Percentiles rank a stretch among this genome's conserved stretches.
Evolutionary conservation across 1,140 invertebrate genomes (phyloP).

Genomic region (Portunus trituberculatus): DNA sequence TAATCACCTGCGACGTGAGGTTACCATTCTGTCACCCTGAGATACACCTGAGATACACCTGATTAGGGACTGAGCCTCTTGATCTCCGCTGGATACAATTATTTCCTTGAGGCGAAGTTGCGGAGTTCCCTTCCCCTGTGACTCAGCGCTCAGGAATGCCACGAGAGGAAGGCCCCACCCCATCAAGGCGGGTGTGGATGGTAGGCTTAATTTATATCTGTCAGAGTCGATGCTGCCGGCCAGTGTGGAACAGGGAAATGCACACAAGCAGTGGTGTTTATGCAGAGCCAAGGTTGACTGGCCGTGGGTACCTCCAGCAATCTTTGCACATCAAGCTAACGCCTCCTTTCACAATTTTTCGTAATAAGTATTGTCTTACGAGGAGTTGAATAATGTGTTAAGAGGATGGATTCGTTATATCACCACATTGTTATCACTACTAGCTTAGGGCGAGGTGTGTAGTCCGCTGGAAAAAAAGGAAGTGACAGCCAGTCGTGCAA

Average conservation of each 20-base stretch:
- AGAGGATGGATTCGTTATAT: not conserved
- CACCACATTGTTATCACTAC: not conserved
- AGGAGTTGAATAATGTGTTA: not conserved
- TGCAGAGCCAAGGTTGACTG: slow-evolving; percentile 62
- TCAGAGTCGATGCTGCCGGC: not conserved
- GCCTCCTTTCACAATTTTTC: slow-evolving; percentile 42
- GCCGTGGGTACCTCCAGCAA: not conserved
- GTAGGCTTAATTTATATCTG: slow-evolving; percentile 65
- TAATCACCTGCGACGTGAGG: not conserved
- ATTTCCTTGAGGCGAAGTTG: not conserved
- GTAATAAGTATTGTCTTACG: not conserved
- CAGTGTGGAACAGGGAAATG: slow-evolving; percentile 46
- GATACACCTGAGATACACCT: not conserved
- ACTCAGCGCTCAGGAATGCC: slow-evolving; percentile 36
- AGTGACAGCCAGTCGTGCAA: not conserved
- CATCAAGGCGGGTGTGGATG: not conserved
- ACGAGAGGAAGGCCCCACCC: slow-evolving; percentile 16
- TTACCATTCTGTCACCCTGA: not conserved
- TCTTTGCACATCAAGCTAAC: not conserved
- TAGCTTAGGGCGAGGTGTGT: not conserved
- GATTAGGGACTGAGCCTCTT: not conserved
- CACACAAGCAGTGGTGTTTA: slow-evolving; percentile 64
- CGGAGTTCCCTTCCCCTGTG: not conserved
- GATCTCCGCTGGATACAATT: not conserved
- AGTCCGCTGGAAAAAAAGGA: not conserved